These are phyloP conservation scores for Phoxinus phoxinus DNA, from an alignment of 2,113 vertebrate species.

Conservation along the genomic window DNA sequence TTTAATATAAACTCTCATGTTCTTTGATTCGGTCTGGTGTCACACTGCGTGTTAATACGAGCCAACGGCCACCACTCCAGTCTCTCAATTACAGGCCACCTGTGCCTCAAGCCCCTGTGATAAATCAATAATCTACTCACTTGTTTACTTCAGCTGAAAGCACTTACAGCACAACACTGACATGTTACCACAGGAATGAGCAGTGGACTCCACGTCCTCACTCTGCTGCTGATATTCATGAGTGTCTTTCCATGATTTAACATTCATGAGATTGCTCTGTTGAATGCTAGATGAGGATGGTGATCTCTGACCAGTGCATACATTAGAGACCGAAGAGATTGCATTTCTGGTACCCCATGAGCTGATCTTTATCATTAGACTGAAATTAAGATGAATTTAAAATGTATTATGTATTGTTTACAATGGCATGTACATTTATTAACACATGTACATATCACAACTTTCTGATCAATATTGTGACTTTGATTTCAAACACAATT, in stretches of 20 bases:
- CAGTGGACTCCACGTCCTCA: neutral
- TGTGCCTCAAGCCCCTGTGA: constrained; percentile 31
- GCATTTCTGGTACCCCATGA: neutral
- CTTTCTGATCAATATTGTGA: too few relatives aligned
- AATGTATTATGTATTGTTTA: too few relatives aligned
- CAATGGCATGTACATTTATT: too few relatives aligned
- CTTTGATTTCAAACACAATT: too few relatives aligned
- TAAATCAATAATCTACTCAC: constrained; percentile 46
- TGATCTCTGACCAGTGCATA: neutral
- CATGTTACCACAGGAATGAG: neutral
- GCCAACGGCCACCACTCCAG: neutral
- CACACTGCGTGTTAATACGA: neutral
- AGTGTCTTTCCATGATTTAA: neutral
- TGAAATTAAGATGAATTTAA: neutral
- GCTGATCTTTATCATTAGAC: too few relatives aligned
- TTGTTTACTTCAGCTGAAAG: constrained; percentile 5
- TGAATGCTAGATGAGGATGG: neutral
- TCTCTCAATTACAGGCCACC: constrained; percentile 22
- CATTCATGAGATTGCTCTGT: neutral
- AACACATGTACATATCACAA: too few relatives aligned
- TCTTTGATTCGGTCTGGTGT: neutral
- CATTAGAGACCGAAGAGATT: neutral
- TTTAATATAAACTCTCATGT: neutral
- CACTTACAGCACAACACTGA: constrained; percentile 22
- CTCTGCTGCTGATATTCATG: neutral